A percentile compares a stretch with the other conserved stretches of the same genome.
phyloP scores from a whole-genome alignment of 2,888 invertebrate species.

The Apoda limacodes region DNA sequence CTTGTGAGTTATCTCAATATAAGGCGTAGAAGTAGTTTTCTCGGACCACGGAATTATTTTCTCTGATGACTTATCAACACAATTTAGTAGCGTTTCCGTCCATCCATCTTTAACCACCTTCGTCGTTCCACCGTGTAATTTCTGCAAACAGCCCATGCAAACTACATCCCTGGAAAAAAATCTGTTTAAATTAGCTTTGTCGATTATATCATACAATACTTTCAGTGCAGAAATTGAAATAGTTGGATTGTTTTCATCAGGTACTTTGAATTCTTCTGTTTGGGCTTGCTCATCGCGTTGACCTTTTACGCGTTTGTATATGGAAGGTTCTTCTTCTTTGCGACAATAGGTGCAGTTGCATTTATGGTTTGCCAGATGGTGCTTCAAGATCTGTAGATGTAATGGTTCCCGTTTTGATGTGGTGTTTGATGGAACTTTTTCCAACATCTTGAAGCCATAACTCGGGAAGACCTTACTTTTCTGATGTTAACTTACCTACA shows the following conservation, averaged over 20 bases:
- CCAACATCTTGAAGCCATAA: slow-evolving; percentile 16
- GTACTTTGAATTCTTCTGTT: slow-evolving; percentile 13
- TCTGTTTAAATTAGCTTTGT: slow-evolving; percentile 10
- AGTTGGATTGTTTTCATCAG: slow-evolving; percentile 8
- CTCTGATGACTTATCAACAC: slow-evolving; percentile 32
- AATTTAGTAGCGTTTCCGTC: slow-evolving; percentile 26
- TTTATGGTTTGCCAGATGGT: slow-evolving; percentile 31
- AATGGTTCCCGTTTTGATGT: slow-evolving; percentile 26
- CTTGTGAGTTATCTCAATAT: too few species aligned
- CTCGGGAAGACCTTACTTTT: too few species aligned
- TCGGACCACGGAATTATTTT: slow-evolving; percentile 20
- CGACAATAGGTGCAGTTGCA: slow-evolving; percentile 33
- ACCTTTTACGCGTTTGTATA: not conserved
- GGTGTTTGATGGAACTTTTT: slow-evolving; percentile 10
- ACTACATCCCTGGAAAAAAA: slow-evolving; percentile 20
- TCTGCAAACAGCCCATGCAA: slow-evolving; percentile 36
- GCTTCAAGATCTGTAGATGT: slow-evolving; percentile 36
- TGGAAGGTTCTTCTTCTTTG: slow-evolving; percentile 1
- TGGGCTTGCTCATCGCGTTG: slow-evolving; percentile 25
- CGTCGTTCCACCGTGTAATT: slow-evolving; percentile 24
- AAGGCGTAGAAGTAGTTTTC: slow-evolving; percentile 28
- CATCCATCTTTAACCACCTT: slow-evolving; percentile 41
- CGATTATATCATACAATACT: not conserved
- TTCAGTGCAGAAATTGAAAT: not conserved
- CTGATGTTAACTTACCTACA: too few species aligned